phyloP scores from a whole-genome alignment of 2,888 invertebrate species.

The Cataglyphis albicans region DNA sequence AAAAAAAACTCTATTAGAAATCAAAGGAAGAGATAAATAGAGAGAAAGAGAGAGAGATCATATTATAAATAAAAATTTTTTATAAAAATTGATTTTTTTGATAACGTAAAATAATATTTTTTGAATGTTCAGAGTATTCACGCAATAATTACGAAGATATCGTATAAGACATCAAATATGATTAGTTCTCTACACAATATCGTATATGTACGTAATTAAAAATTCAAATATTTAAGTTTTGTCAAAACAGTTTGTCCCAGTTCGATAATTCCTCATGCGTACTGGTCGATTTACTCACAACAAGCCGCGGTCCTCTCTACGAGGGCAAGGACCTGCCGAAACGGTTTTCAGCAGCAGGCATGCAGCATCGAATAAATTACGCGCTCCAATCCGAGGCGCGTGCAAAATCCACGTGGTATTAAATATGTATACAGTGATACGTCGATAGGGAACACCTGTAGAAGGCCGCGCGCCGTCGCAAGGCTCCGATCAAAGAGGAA shows the following conservation, averaged over 20 bases:
- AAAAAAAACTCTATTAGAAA: not conserved
- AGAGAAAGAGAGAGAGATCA: not conserved
- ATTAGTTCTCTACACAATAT: not conserved
- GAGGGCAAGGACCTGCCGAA: slow-evolving; percentile 66
- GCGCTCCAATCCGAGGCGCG: slow-evolving; percentile 79
- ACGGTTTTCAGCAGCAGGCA: slow-evolving; percentile 17
- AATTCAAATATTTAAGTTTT: not conserved
- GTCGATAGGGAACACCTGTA: slow-evolving; percentile 73
- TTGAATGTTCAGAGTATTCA: not conserved
- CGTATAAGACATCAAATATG: no score
- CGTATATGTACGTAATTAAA: not conserved
- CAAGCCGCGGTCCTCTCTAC: not conserved
- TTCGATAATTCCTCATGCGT: not conserved
- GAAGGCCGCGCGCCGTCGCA: slow-evolving; percentile 13
- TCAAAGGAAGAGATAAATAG: not conserved
- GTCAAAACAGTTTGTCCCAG: not conserved
- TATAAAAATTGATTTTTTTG: not conserved
- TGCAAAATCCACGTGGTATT: slow-evolving; percentile 77
- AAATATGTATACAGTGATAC: slow-evolving; percentile 77
- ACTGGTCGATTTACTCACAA: not conserved
- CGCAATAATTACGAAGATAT: not conserved
- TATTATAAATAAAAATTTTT: not conserved
- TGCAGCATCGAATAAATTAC: slow-evolving; percentile 76
- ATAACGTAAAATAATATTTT: not conserved
- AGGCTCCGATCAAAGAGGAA: slow-evolving; percentile 7